Percentiles rank a stretch among this genome's conserved stretches.
Evolutionary conservation across 1,140 invertebrate species (phyloP).

Genomic region (Atta cephalotes): DNA sequence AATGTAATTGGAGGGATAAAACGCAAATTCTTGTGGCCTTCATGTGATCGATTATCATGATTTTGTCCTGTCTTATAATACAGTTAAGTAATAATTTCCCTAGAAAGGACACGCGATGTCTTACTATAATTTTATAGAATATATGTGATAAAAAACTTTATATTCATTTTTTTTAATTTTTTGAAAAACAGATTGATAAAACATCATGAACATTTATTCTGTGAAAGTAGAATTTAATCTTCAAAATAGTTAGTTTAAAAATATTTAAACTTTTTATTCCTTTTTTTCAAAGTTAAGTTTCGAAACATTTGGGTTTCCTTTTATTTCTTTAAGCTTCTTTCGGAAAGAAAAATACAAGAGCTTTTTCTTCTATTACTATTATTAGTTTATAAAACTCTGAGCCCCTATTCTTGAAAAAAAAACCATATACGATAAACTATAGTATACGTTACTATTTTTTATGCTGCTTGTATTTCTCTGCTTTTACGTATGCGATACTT

Average conservation of each 20-base stretch:
- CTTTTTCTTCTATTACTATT: background rate
- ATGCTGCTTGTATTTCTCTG: too few relatives aligned
- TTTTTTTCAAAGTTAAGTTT: background rate
- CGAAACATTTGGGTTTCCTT: background rate
- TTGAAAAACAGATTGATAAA: background rate
- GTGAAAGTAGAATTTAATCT: background rate
- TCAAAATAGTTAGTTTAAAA: background rate
- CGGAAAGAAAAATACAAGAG: background rate
- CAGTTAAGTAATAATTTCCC: background rate
- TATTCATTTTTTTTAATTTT: background rate
- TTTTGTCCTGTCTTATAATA: conserved; percentile 1
- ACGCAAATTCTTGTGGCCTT: conserved; percentile 43
- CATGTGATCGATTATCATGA: conserved; percentile 56
- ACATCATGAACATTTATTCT: background rate
- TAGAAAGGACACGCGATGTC: conserved; percentile 17
- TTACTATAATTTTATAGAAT: background rate
- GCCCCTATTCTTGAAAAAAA: too few relatives aligned
- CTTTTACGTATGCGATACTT: too few relatives aligned
- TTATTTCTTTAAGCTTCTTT: background rate
- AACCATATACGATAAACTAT: too few relatives aligned
- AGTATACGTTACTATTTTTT: too few relatives aligned
- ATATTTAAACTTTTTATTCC: background rate
- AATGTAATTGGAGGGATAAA: conserved; percentile 19
- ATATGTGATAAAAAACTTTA: background rate
- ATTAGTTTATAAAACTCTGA: background rate